Conservation (phyloP, 2,113 vertebrate genomes). For the Dolichotis patagonum region DNA sequence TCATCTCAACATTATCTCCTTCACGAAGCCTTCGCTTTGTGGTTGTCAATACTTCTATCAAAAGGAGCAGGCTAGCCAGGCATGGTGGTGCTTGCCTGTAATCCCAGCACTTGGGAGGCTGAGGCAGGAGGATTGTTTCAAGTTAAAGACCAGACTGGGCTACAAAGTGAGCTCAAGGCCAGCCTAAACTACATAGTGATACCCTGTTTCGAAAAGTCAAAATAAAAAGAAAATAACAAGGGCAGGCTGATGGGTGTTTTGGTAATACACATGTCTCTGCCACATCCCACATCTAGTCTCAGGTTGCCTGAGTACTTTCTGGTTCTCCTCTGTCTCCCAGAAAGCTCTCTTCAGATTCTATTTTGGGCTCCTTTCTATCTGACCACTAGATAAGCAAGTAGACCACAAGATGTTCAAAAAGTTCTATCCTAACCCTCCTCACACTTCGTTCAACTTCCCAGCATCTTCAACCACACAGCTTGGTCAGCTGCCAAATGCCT, state of each 20-base stretch:
- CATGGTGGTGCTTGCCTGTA: too few species aligned
- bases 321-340: not conserved
- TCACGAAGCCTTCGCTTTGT: not conserved
- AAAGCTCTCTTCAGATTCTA: not conserved
- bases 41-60: not conserved
- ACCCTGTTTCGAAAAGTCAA: too few species aligned
- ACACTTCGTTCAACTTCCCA: not conserved
- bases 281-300: not conserved
- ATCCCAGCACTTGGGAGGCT: too few species aligned
- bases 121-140: too few species aligned
- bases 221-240: too few species aligned
- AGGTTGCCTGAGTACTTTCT: not conserved
- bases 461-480: not conserved
- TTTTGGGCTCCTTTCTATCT: not conserved
- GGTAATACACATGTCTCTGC: rapidly evolving
- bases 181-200: too few species aligned
- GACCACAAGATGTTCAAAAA: not conserved
- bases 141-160: too few species aligned
- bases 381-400: not conserved
- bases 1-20: not conserved
- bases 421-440: not conserved
- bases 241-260: not conserved
- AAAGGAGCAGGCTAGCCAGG: not conserved
- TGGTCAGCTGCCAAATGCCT: not conserved
- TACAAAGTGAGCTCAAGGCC: too few species aligned